Base-by-base conservation (phyloP, 1,140 invertebrate genomes). In the Temnothorax longispinosus region DNA sequence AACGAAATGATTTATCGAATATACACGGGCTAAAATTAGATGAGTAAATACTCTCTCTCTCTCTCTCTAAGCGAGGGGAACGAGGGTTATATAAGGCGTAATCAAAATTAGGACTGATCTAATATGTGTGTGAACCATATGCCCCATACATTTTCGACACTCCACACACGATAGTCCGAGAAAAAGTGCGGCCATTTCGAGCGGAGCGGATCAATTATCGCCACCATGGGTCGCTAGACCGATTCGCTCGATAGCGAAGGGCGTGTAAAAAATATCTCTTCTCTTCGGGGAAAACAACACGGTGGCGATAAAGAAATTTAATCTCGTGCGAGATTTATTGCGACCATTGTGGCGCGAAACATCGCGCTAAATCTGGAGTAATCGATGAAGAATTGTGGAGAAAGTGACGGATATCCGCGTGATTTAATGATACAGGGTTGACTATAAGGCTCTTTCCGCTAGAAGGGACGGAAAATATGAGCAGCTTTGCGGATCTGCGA, bases 201-300 rank as follows among this genome's bases (percentile, higher is more conserved):
- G 44, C 69, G 18, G 38, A 81, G 35, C 27, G 11, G 44, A 69
- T 74, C 41, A 52, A 58, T n/a, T 15, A 35, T 47, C 27, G 52
- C 18, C 52, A 21, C 11, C 38, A 21, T 47, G 50, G 13, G 15
- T 62, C 47, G 62, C 35, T 71, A 11, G 62, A 78, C 21, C 15
- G 38, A 38, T 2, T 67, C 76, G n/a, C 15, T 64, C 18, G 58
- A 65, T 77, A 47, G 47, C 80, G 56, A 72, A 58, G 80, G 15
- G 60, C 52, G 38, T 38, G 38, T 74, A 65, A 82, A 82, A 82
- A 82, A 82, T 82, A 82, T 80, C 41, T 47, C 8, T 67, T 13
- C 47, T 82, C 41, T 13, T 58, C 18, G 3, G 2, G 38, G 27
- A 35, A 58, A 82, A 74, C 65, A 72, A 32, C 65, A 69, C n/a